phyloP scores from a whole-genome alignment of 1,140 invertebrate species.

The Parasteatoda tepidariorum region DNA sequence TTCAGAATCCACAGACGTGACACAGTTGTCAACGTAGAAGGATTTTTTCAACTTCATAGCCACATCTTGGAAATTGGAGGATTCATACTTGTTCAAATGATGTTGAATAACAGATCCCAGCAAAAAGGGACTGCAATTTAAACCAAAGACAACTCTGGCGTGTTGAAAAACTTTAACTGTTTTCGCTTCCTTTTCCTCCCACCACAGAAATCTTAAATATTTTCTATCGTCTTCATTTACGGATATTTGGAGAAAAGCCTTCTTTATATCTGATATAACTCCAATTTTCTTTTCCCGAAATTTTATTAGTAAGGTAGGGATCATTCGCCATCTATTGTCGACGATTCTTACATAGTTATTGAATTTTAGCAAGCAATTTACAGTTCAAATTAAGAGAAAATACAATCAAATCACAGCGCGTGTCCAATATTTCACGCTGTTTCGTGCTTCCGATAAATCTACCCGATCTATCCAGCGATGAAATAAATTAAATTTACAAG shows the following conservation, averaged over 20 bases:
- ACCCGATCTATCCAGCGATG: too few species aligned
- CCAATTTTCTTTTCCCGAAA: constrained; percentile 12
- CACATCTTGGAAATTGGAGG: neutral
- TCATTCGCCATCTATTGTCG: neutral
- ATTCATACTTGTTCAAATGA: neutral
- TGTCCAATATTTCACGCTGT: too few species aligned
- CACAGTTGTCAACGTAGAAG: neutral
- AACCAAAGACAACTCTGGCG: neutral
- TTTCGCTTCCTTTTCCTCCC: neutral
- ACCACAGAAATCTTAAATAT: constrained; percentile 2
- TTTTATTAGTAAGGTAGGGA: neutral
- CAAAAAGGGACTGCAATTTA: neutral
- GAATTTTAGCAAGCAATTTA: too few species aligned
- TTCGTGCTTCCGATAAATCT: too few species aligned
- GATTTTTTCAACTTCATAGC: neutral
- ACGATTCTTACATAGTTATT: too few species aligned
- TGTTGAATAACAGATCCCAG: neutral
- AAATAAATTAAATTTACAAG: too few species aligned
- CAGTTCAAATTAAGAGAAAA: too few species aligned
- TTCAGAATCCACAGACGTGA: neutral
- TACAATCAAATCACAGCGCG: too few species aligned
- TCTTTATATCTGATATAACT: neutral
- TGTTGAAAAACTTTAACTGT: neutral
- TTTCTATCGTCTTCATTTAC: too few species aligned
- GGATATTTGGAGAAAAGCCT: constrained; percentile 6